Evolutionary conservation across 2,113 vertebrate genomes (phyloP), one percentile per base, ranked within the genome.

Genomic region (Orycteropus afer): DNA sequence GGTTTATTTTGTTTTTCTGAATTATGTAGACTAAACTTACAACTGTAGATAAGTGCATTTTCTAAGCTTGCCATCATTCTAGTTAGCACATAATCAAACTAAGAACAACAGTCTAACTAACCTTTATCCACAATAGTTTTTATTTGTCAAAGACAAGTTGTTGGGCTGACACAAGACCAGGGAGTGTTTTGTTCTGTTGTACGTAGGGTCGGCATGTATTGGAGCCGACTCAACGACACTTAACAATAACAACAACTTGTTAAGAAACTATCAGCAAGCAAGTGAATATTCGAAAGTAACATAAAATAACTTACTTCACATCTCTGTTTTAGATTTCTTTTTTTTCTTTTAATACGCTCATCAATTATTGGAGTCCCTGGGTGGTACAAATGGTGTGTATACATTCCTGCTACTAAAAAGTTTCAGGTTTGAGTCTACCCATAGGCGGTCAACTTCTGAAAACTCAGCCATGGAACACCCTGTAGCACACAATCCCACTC

Each of bases 271-370:
- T 49, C 17, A 23, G 14, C 73, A 88, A 93, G 69, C 71, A 47
- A 86, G 32, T 94, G 76, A 85, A 7, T 90, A 76, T 83, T 82
- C 76, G 53, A 92, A 88, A 86, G 29, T 80, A 86, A 45, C 20
- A 22, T 63, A 29, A 63, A 29, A 23, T 67, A 65, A 87, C 47
- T 90, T 55, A 55, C 47, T 94, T 82, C 20, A 32, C 11, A 32
- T 37, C 42, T 89, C 45, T 86, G 29, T 53, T 79, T 83, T 83
- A 61, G 22, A 2, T 23, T 96, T 4, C 74, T 57, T 85, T 47
- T 90, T 81, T 74, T 42, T n/a, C n/a, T n/a, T n/a, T 57, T 57
- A 20, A 22, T 57, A 5, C 55, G 5, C 22, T 57, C 23, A n/a
- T n/a, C n/a, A n/a, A n/a, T n/a, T n/a, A n/a, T n/a, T n/a, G n/a